A percentile compares a stretch with the other conserved stretches of the same genome.
Conservation (phyloP, 1,140 invertebrate species). For the Drosophila kurseongensis region DNA sequence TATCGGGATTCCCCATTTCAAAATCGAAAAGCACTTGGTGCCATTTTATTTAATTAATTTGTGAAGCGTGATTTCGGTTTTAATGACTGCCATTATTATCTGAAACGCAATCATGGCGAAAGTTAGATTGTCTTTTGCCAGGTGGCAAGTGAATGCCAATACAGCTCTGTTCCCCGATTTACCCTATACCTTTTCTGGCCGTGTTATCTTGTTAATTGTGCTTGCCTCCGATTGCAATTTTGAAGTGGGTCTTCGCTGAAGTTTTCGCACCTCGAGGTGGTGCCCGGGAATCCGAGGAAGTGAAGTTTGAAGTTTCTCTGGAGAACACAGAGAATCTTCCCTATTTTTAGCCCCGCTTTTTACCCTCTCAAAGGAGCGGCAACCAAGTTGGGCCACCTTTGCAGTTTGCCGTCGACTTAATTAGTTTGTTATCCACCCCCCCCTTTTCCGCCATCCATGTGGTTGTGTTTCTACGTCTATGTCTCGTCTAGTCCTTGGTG, state of each 20-base stretch:
- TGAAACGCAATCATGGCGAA: conserved; percentile 62
- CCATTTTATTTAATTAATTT: conserved; percentile 70
- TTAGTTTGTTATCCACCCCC: conserved; percentile 72
- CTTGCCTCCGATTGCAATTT: conserved; percentile 66
- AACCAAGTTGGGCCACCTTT: conserved; percentile 53
- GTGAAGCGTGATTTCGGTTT: conserved; percentile 54
- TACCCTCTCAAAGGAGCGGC: conserved; percentile 24
- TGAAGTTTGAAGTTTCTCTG: conserved; percentile 34
- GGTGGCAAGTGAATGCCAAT: conserved; percentile 32
- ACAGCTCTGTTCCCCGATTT: background rate
- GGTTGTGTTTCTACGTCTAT: conserved; percentile 52
- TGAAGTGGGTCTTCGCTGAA: conserved; percentile 55
- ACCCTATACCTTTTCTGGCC: background rate
- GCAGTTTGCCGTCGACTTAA: conserved; percentile 71
- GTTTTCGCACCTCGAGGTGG: conserved; percentile 64
- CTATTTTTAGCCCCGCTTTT: conserved; percentile 2
- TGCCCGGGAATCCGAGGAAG: conserved; percentile 24
- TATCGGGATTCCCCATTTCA: background rate
- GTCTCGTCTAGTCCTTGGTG: conserved; percentile 44
- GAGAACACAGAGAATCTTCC: background rate
- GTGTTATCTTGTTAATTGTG: conserved; percentile 78
- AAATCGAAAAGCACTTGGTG: conserved; percentile 13
- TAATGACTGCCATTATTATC: conserved; percentile 52
- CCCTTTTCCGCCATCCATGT: conserved; percentile 12
- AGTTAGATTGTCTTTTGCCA: conserved; percentile 77